phyloP scores from a whole-genome alignment of 2,888 invertebrate species.

The Sinohyriopsis cumingii region DNA sequence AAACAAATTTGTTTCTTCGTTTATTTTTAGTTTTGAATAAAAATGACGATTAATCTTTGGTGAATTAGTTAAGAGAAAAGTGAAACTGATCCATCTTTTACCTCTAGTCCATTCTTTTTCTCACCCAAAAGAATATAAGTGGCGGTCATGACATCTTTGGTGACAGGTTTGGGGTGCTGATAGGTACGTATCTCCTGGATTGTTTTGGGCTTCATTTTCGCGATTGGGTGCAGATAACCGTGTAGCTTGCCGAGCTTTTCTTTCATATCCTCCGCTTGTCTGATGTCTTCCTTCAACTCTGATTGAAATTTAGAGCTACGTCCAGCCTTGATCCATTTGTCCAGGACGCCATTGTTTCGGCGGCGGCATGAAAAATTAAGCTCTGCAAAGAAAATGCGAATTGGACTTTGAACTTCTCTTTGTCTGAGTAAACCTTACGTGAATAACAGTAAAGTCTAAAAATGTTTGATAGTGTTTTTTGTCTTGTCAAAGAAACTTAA shows the following conservation, averaged over 20 bases:
- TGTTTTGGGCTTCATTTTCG: slow-evolving; percentile 35
- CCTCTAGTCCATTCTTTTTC: slow-evolving; percentile 27
- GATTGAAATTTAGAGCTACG: slow-evolving; percentile 32
- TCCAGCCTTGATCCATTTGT: slow-evolving; percentile 33
- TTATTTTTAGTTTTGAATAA: too few species aligned
- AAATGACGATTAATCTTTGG: too few species aligned
- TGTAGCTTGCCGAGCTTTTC: slow-evolving; percentile 34
- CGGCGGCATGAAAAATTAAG: slow-evolving; percentile 34
- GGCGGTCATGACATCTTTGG: slow-evolving; percentile 41
- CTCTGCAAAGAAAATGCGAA: slow-evolving; percentile 17
- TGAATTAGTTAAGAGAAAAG: too few species aligned
- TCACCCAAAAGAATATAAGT: slow-evolving; percentile 46
- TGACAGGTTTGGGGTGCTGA: slow-evolving; percentile 31
- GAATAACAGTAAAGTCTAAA: too few species aligned
- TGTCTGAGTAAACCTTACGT: too few species aligned
- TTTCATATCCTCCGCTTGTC: slow-evolving; percentile 34
- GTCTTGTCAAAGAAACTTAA: too few species aligned
- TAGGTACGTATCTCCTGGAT: slow-evolving; percentile 44
- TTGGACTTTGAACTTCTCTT: too few species aligned
- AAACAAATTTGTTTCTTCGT: too few species aligned
- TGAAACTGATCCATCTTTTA: slow-evolving; percentile 5
- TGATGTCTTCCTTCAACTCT: slow-evolving; percentile 43
- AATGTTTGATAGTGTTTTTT: too few species aligned
- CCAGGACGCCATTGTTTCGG: slow-evolving; percentile 28
- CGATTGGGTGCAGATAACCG: slow-evolving; percentile 40